Conservation (phyloP, 2,888 invertebrate species). For the Apamea epomidion region DNA sequence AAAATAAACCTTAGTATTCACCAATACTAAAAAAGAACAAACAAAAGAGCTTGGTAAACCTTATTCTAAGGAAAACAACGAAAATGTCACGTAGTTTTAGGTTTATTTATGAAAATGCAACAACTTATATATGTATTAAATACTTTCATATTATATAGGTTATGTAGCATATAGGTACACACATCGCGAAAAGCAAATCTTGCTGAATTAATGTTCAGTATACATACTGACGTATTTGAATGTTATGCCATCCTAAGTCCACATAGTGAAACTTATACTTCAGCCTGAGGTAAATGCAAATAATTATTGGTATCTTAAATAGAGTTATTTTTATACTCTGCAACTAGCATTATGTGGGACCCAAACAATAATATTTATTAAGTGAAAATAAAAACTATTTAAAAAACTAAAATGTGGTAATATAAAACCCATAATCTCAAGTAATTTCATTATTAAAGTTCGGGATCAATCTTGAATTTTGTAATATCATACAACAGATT, state of each 20-base stretch:
- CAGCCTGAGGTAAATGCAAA: conserved; percentile 8
- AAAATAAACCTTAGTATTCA: conserved; percentile 25
- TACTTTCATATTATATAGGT: conserved; percentile 12
- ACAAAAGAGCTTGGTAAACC: conserved; percentile 41
- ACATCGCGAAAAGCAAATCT: conserved; percentile 29
- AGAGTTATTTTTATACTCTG: conserved; percentile 31
- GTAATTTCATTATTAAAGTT: not conserved
- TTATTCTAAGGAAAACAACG: conserved; percentile 48
- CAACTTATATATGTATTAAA: conserved; percentile 26
- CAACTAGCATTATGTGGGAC: conserved; percentile 10
- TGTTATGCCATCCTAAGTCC: not conserved
- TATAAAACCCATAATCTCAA: not conserved
- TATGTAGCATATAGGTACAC: conserved; percentile 18
- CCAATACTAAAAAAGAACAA: conserved; percentile 37
- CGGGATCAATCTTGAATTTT: conserved; percentile 45
- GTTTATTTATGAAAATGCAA: conserved; percentile 44
- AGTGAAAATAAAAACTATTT: not conserved
- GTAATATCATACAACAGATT: conserved; percentile 30
- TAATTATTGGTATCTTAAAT: conserved; percentile 3
- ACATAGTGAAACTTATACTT: not conserved
- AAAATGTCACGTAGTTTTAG: conserved; percentile 31
- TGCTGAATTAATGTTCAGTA: conserved; percentile 17
- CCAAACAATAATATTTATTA: conserved; percentile 8
- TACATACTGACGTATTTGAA: not conserved
- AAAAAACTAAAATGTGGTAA: not conserved